Base-by-base conservation (phyloP, 92 coral and sea anemone genomes). In the Epizoanthus ramosus region DNA sequence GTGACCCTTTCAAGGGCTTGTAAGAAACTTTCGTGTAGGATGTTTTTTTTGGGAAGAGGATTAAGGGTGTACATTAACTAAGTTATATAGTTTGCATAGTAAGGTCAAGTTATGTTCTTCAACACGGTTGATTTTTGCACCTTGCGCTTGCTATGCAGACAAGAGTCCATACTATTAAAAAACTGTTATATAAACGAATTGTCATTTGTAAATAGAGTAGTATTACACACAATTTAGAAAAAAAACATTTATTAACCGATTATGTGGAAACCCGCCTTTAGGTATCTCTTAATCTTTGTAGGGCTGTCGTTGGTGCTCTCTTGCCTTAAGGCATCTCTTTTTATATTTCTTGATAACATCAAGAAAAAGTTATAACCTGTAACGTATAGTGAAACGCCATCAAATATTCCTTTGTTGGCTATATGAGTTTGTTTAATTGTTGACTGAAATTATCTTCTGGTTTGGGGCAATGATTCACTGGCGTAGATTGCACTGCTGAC, bases 311-410 rank as follows among this genome's bases (percentile, higher is more conserved):
- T 75, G 69, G 81, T 75, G 68, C 56, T 75, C 80, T 75, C 81
- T 75, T 75, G 81, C 81, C 63, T 69, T 75, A 76, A 76, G 81
- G 81, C 69, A 76, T 76, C 70, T 76, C 69, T 76, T 76, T 75
- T 75, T 75, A 75, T 75, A 75, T 75, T 75, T 75, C 37, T 75
- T 75, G 12, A 75, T 59, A 75, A 75, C 81, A 76, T 76, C 56
- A 76, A 76, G 39, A 60, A 76, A 76, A 76, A 76, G 70, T 60
- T 76, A 60, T 76, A 76, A 76, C 57, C 58, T 76, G 33, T 59
- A 76, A 76, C 57, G 81, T 76, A 76, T 19, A 60, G 81, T 76
- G 69, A 60, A 76, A 39, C 39, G 69, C 68, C 81, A 75, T 75
- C 56, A 75, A 75, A 75, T 75, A 59, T 75, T 75, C 81, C 24